Conservation (phyloP, 2,888 invertebrate species). For the Euclidia mi region DNA sequence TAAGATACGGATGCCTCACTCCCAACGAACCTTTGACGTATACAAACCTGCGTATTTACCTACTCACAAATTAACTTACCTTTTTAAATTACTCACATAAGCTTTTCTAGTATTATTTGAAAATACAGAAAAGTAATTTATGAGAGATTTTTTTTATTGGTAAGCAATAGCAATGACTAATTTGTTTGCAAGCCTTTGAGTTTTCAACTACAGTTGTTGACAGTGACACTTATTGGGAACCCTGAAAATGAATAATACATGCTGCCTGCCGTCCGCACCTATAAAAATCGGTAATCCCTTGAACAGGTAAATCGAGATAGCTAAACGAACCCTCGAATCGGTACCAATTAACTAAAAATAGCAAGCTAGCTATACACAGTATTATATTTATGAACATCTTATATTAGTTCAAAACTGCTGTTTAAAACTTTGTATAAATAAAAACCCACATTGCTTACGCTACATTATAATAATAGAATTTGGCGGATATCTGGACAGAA, state of each 20-base stretch:
- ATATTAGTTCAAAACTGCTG: slow-evolving; percentile 58
- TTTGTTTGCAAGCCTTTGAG: slow-evolving; percentile 54
- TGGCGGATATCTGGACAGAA: slow-evolving; percentile 67
- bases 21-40: slow-evolving; percentile 66
- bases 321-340: slow-evolving; percentile 22
- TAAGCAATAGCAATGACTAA: slow-evolving; percentile 22
- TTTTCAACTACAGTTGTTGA: slow-evolving; percentile 69
- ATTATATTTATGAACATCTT: slow-evolving; percentile 49
- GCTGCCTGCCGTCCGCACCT: slow-evolving; percentile 24
- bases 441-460: slow-evolving; percentile 63
- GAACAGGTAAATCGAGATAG: slow-evolving; percentile 24
- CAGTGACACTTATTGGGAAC: slow-evolving; percentile 75
- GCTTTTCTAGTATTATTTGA: neutral
- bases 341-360: slow-evolving; percentile 43
- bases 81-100: slow-evolving; percentile 13
- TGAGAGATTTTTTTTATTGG: no score
- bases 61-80: slow-evolving; percentile 29
- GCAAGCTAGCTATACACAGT: slow-evolving; percentile 30
- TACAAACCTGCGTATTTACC: slow-evolving; percentile 48
- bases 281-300: slow-evolving; percentile 24
- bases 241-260: slow-evolving; percentile 75
- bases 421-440: slow-evolving; percentile 63
- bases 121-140: neutral
- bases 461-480: slow-evolving; percentile 66
- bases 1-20: slow-evolving; percentile 71